Percentiles rank a stretch among this genome's conserved stretches.
Conservation (phyloP, 2,797 vertebrate genomes). For the Tapera naevia region DNA sequence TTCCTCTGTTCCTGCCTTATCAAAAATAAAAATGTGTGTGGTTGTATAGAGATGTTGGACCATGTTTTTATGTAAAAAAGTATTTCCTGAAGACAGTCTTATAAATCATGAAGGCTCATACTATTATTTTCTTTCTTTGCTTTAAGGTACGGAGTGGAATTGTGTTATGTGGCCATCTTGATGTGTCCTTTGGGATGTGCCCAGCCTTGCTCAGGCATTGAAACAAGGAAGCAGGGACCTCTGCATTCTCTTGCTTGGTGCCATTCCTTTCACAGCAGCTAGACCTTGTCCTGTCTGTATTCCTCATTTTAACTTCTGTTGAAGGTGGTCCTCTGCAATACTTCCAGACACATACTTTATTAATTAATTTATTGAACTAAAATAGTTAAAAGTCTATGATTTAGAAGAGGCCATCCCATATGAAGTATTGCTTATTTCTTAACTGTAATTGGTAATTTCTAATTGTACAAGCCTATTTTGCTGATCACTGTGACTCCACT, state of each 20-base stretch:
- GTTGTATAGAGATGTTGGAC: background rate
- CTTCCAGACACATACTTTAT: background rate
- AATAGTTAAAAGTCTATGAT: background rate
- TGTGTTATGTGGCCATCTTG: background rate
- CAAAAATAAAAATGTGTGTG: background rate
- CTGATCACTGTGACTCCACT: background rate
- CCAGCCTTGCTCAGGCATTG: accelerated
- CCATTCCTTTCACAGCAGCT: background rate
- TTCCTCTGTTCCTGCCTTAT: background rate
- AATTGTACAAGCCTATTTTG: background rate
- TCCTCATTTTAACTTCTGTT: background rate
- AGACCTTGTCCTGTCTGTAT: background rate
- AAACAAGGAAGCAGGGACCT: background rate
- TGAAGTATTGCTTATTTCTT: background rate
- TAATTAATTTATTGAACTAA: background rate
- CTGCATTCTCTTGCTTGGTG: accelerated
- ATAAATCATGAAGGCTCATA: background rate
- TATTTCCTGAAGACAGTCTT: background rate
- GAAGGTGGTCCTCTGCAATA: background rate
- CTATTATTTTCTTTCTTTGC: background rate
- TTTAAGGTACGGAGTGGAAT: background rate
- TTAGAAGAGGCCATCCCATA: background rate
- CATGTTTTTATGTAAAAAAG: background rate
- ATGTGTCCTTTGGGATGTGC: accelerated
- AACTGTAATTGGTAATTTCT: background rate